These are phyloP conservation scores for Phymastichus coffea DNA, from an alignment of 1,140 invertebrate species.

Conservation along the genomic window DNA sequence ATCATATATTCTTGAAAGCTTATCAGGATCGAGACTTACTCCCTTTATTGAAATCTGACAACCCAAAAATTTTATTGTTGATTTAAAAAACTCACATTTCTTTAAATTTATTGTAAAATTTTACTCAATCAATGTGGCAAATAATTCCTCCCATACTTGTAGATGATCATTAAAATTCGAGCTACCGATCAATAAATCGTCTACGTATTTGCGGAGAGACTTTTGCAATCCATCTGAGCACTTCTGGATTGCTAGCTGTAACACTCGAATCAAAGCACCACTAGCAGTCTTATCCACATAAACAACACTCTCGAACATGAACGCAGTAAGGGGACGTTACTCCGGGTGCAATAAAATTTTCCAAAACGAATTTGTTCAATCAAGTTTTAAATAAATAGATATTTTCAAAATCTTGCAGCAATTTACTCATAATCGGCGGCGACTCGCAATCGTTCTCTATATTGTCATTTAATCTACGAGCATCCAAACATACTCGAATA, in stretches of 20 bases:
- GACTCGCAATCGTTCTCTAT: slow-evolving; percentile 26
- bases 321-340: slow-evolving; percentile 38
- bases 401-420: not conserved
- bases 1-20: slow-evolving; percentile 35
- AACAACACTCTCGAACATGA: slow-evolving; percentile 37
- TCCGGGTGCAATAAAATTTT: slow-evolving; percentile 36
- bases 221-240: not conserved
- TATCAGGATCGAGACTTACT: slow-evolving; percentile 38
- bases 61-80: not conserved
- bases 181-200: slow-evolving; percentile 3
- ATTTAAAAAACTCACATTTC: slow-evolving; percentile 7
- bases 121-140: not conserved
- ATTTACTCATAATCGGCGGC: slow-evolving; percentile 22
- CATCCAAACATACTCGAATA: slow-evolving; percentile 28
- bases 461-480: slow-evolving; percentile 22
- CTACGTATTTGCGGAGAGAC: slow-evolving; percentile 2
- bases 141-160: not conserved
- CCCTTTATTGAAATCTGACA: slow-evolving; percentile 25
- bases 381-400: slow-evolving; percentile 32
- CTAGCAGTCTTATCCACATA: slow-evolving; percentile 42
- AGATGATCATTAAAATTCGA: slow-evolving; percentile 1
- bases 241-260: not conserved
- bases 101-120: slow-evolving; percentile 8
- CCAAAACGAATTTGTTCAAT: slow-evolving; percentile 43
- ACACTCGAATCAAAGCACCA: slow-evolving; percentile 34